Percentiles rank a stretch among this genome's conserved stretches.
Conservation (phyloP, 2,113 vertebrate genomes). For the Bos indicus region DNA sequence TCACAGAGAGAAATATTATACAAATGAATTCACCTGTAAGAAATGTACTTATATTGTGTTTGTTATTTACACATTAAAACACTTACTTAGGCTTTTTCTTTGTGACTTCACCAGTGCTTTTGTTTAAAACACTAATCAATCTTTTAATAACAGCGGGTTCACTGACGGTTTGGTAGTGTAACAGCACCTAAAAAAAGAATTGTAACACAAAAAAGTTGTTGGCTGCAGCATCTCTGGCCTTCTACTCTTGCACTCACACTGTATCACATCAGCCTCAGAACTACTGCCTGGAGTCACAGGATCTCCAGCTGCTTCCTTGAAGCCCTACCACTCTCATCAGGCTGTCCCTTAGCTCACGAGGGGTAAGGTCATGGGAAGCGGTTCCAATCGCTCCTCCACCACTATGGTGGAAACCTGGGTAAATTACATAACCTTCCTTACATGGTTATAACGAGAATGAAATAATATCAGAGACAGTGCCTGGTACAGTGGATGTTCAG, state of each 20-base stretch:
- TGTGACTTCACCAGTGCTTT: conserved; percentile 95
- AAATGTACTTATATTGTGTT: not conserved
- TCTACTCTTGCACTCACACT: not conserved
- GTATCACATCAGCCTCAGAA: not conserved
- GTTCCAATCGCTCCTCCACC: not conserved
- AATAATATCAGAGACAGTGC: not conserved
- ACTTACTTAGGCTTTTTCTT: conserved; percentile 99
- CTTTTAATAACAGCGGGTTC: conserved; percentile 94
- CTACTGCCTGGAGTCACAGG: not conserved
- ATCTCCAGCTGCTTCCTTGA: not conserved
- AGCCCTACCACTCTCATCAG: not conserved
- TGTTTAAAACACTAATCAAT: conserved; percentile 92
- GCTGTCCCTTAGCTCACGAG: not conserved
- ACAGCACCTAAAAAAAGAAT: conserved; percentile 85
- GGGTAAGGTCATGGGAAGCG: not conserved
- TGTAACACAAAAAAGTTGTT: not conserved
- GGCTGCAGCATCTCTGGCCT: not conserved
- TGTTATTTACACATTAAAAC: conserved; percentile 13
- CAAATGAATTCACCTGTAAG: not conserved
- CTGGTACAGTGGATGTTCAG: not conserved
- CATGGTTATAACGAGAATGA: not conserved
- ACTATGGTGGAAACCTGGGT: not conserved
- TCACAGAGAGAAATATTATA: not conserved
- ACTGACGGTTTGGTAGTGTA: conserved; percentile 97
- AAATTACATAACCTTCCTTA: not conserved